phyloP scores from a whole-genome alignment of 1,140 invertebrate species.

The Dendroctonus valens region DNA sequence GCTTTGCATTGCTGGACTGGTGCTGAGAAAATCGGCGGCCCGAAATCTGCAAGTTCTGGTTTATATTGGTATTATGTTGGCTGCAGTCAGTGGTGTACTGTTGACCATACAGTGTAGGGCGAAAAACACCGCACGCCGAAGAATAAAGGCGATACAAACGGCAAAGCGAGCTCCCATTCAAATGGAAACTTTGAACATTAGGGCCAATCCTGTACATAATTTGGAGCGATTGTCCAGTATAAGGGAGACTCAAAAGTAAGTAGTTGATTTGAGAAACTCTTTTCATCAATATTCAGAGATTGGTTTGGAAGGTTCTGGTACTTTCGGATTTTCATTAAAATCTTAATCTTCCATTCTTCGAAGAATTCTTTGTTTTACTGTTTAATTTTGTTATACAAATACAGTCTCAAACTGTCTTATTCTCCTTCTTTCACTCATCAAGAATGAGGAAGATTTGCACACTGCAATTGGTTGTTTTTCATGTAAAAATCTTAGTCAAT shows the following conservation, averaged over 20 bases:
- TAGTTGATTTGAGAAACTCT: background rate
- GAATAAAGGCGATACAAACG: constrained; percentile 43
- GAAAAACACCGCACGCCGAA: constrained; percentile 55
- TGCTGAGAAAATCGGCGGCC: constrained; percentile 57
- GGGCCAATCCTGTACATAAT: constrained; percentile 26
- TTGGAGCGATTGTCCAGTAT: constrained; percentile 35
- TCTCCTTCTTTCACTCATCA: too few relatives aligned
- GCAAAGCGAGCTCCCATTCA: constrained; percentile 44
- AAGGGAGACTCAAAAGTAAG: constrained; percentile 35
- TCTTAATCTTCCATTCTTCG: background rate
- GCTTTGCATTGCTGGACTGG: constrained; percentile 60
- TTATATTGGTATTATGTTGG: constrained; percentile 60
- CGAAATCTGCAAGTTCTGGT: constrained; percentile 61
- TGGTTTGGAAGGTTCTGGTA: too few relatives aligned
- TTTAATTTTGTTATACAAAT: background rate
- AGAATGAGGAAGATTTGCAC: too few relatives aligned
- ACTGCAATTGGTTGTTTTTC: too few relatives aligned
- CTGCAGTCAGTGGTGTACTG: constrained; percentile 59
- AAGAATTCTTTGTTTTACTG: background rate
- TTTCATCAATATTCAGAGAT: too few relatives aligned
- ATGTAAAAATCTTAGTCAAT: too few relatives aligned
- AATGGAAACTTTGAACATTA: constrained; percentile 39
- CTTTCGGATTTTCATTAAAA: too few relatives aligned
- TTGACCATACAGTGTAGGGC: constrained; percentile 63
- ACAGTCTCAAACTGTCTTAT: too few relatives aligned